Percentiles rank a stretch among this genome's conserved stretches.
phyloP scores from a whole-genome alignment of 2,113 vertebrate genomes.

The Petaurus breviceps region DNA sequence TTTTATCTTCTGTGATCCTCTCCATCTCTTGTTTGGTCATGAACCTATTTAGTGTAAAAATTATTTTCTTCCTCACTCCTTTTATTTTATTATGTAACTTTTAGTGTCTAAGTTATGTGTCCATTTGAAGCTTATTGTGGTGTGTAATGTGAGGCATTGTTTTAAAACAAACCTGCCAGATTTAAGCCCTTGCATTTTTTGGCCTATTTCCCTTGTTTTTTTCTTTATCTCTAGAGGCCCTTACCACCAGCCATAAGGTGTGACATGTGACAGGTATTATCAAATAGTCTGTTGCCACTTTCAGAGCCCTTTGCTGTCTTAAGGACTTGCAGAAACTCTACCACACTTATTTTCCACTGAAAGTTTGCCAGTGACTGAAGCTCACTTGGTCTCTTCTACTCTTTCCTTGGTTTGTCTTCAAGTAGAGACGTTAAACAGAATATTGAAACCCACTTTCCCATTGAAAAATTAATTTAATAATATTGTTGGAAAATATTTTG shows the following conservation, averaged over 20 bases:
- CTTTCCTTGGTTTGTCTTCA: background rate
- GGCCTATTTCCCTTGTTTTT: background rate
- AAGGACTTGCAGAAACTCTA: slow-evolving; percentile 4
- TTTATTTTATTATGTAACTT: background rate
- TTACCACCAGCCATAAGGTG: background rate
- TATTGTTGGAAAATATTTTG: no score
- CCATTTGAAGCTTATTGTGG: background rate
- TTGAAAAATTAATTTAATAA: no score
- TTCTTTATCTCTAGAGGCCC: background rate
- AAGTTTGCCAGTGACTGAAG: background rate
- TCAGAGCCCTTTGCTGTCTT: background rate
- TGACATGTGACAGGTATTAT: background rate
- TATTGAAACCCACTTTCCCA: no score
- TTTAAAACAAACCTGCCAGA: background rate
- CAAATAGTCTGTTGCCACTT: background rate
- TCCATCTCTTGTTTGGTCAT: background rate
- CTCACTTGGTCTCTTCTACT: background rate
- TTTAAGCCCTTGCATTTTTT: background rate
- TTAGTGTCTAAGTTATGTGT: background rate
- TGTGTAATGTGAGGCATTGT: background rate
- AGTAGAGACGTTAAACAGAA: no score
- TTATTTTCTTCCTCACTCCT: background rate
- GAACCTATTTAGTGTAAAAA: background rate
- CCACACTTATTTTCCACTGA: background rate
- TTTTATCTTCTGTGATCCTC: background rate